Conservation (phyloP, 2,113 vertebrate genomes). For the Vulpes lagopus region DNA sequence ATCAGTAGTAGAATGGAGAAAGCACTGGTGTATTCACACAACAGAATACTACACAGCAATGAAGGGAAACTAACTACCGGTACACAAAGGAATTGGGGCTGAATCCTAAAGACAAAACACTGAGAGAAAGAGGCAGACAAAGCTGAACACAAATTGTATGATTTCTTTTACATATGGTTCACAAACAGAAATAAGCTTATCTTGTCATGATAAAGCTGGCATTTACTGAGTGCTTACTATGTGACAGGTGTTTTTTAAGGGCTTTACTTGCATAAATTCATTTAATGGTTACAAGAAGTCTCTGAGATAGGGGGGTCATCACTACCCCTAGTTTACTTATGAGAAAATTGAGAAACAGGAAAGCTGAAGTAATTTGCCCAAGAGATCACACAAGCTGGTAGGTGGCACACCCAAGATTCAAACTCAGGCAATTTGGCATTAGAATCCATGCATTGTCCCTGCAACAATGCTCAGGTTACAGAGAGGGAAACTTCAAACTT, state of each 20-base stretch:
- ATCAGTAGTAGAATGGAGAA: conserved; percentile 21
- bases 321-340: conserved; percentile 3
- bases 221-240: conserved; percentile 39
- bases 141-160: background rate
- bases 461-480: background rate
- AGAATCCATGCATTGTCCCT: background rate
- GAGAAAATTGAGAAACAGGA: conserved; percentile 53
- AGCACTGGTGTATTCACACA: background rate
- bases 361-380: background rate
- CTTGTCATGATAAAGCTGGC: conserved; percentile 52
- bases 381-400: conserved; percentile 41
- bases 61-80: conserved; percentile 27
- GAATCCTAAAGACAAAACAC: conserved; percentile 9
- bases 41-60: background rate
- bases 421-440: conserved; percentile 10
- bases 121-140: background rate
- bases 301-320: background rate
- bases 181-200: conserved; percentile 51
- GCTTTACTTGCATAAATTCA: background rate
- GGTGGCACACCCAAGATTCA: conserved; percentile 40
- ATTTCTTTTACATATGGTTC: conserved; percentile 2
- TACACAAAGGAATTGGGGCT: background rate
- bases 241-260: conserved; percentile 6
- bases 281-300: background rate
- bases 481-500: conserved; percentile 37